Percentiles rank a stretch among this genome's conserved stretches.
Conservation (phyloP, 2,888 invertebrate genomes). For the Troglohyphantes excavatus region DNA sequence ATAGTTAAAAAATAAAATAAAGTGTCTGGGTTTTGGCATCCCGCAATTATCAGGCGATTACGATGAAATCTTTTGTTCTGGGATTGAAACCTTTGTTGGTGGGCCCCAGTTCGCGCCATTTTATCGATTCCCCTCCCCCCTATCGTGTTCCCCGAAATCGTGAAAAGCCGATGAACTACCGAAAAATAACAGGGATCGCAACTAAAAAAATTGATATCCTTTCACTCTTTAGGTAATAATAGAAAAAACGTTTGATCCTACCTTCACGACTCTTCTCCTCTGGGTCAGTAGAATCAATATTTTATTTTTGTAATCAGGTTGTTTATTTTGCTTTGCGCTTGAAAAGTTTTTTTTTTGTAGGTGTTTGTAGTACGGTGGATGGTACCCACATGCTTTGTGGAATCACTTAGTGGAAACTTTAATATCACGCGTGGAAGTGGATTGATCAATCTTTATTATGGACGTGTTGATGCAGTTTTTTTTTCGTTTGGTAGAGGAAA, state of each 20-base stretch:
- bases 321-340: neutral
- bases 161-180: conserved; percentile 38
- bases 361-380: neutral
- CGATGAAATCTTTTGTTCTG: conserved; percentile 61
- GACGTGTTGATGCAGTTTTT: neutral
- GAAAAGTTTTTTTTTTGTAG: neutral
- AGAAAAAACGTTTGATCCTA: neutral
- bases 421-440: neutral
- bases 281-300: conserved; percentile 7
- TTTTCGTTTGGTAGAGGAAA: neutral
- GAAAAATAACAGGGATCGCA: conserved; percentile 47
- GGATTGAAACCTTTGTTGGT: conserved; percentile 53
- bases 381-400: neutral
- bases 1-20: neutral
- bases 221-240: neutral
- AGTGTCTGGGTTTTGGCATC: conserved; percentile 55
- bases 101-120: conserved; percentile 12
- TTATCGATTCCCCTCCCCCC: neutral
- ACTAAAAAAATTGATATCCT: conserved; percentile 42
- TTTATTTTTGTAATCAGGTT: neutral
- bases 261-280: neutral
- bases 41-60: conserved; percentile 68
- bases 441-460: neutral
- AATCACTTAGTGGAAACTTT: neutral
- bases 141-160: neutral